Evolutionary conservation across 2,888 invertebrate species (phyloP), one percentile per base, ranked within the genome.

Genomic region (Mythimna ferrago): DNA sequence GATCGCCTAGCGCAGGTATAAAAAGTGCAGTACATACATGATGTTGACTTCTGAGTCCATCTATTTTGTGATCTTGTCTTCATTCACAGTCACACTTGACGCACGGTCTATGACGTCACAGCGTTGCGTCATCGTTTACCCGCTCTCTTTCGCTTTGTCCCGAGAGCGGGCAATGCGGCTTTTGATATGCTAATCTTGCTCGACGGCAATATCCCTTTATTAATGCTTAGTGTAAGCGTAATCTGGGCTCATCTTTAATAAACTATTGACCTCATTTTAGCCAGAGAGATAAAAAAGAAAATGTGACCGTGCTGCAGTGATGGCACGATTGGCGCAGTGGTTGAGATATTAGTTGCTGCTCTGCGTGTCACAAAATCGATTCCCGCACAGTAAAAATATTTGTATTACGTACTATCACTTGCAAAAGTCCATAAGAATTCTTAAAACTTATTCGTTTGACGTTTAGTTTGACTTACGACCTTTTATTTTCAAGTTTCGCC

Each of bases 161-260:
- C 38, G n/a, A 68, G 69, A 71, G 35, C 41, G 68, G 63, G 66
- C 73, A 70, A 58, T 60, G 73, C 32, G 76, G 78, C 76, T 80
- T 85, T 85, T 82, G 82, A 82, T 77, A 84, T 82, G 84, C 67
- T 82, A 85, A 85, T 85, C 79, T 73, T 62, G 51, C 73, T 71
- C 63, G 56, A 3, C 60, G 11, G 41, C 57, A 53, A 63, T 51
- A 71, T 66, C 11, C 53, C 35, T 66, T 68, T 58, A 62, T 65
- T 41, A 57, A 64, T 51, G 51, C 54, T 67, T 65, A 54, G 62
- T 58, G 57, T 26, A 35, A 44, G 16, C 9, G 32, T 21, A 61
- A 26, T 32, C 2, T 41, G 10, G 10, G 14, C 16, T 53, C 44
- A 44, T 44, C 19, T 41, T 16, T 26, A 44, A 44, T 57, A 32